Evolutionary conservation across 2,797 vertebrate genomes (phyloP).

Genomic region (Xiphophorus birchmanni): DNA sequence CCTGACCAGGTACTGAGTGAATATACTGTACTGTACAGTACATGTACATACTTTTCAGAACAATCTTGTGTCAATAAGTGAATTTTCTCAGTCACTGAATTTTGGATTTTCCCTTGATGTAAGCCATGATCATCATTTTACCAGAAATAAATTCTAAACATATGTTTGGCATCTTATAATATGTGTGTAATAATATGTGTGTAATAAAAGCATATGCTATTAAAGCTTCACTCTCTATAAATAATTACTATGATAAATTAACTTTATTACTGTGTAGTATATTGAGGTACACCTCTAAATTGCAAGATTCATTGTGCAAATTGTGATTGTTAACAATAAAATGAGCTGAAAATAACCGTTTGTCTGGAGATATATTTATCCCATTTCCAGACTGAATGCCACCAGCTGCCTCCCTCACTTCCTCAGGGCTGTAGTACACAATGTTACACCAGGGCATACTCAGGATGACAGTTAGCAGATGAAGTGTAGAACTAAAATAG

Average conservation of each 20-base stretch:
- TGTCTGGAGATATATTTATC: conserved; percentile 88
- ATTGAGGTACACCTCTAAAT: background rate
- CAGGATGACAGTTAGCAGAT: conserved; percentile 56
- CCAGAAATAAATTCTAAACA: background rate
- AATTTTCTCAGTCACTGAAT: background rate
- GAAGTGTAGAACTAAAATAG: conserved; percentile 67
- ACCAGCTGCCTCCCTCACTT: conserved; percentile 83
- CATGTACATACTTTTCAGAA: background rate
- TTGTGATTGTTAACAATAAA: background rate
- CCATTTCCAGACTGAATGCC: conserved; percentile 85
- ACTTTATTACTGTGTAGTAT: background rate
- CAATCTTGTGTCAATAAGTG: background rate
- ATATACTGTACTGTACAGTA: no score
- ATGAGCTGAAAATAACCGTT: conserved; percentile 69
- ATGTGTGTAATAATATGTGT: background rate
- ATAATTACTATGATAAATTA: background rate
- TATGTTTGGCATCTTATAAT: background rate
- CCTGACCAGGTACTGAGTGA: background rate
- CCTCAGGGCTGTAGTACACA: conserved; percentile 87
- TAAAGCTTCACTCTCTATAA: background rate
- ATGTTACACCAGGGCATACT: conserved; percentile 81
- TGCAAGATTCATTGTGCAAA: background rate
- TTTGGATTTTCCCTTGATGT: background rate
- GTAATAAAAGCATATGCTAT: background rate
- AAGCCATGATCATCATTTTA: background rate